Percentiles rank a stretch among this genome's conserved stretches.
Conservation (phyloP, 2,113 vertebrate genomes). For the Morone chrysops region DNA sequence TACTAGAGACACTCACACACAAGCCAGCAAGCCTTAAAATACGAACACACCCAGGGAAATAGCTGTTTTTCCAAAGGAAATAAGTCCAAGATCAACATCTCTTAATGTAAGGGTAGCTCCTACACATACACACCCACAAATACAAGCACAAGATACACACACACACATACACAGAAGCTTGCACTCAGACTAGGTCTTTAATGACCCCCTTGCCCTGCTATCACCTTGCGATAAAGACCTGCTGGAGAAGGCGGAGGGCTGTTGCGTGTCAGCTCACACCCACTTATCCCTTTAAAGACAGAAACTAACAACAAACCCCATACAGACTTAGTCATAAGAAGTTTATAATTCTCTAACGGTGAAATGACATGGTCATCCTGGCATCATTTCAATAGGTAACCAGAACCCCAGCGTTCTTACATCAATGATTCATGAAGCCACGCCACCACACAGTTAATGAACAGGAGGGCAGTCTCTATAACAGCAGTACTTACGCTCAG, state of each 20-base stretch:
- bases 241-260: conserved; percentile 53
- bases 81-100: conserved; percentile 49
- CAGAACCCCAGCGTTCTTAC: conserved; percentile 54
- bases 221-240: conserved; percentile 78
- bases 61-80: conserved; percentile 48
- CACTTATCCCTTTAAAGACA: conserved; percentile 60
- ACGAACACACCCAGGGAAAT: conserved; percentile 61
- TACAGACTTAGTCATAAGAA: conserved; percentile 30
- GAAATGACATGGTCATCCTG: conserved; percentile 38
- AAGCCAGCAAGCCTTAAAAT: conserved; percentile 36
- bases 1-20: conserved; percentile 10
- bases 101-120: conserved; percentile 57
- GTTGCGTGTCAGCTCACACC: conserved; percentile 73
- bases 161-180: too few species aligned
- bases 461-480: conserved; percentile 55
- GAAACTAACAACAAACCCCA: conserved; percentile 60
- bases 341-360: conserved; percentile 35
- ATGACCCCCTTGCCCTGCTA: conserved; percentile 68
- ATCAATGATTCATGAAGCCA: conserved; percentile 78
- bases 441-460: conserved; percentile 70
- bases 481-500: conserved; percentile 72
- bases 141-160: conserved; percentile 8
- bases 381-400: conserved; percentile 63
- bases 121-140: conserved; percentile 21
- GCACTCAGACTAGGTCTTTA: conserved; percentile 55